Conservation (phyloP, 2,113 vertebrate genomes). For the Neogale vison region DNA sequence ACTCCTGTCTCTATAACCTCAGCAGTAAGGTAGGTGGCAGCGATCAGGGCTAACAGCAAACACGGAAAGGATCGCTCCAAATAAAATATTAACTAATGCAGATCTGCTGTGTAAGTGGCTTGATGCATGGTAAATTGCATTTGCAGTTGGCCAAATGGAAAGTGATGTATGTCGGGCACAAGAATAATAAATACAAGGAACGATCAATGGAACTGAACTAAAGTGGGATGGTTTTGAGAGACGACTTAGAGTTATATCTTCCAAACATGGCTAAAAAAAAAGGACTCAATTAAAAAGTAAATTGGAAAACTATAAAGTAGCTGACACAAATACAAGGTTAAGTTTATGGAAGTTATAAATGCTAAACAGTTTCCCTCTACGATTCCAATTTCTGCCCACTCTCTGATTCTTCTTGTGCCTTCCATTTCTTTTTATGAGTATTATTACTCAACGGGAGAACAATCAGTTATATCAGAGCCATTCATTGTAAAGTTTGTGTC, state of each 20-base stretch:
- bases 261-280: slow-evolving; percentile 69
- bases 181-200: slow-evolving; percentile 76
- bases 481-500: slow-evolving; percentile 59
- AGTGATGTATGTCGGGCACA: slow-evolving; percentile 52
- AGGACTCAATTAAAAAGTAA: slow-evolving; percentile 81
- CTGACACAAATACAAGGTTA: slow-evolving; percentile 72
- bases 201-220: slow-evolving; percentile 65
- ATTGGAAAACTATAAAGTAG: slow-evolving; percentile 79
- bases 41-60: slow-evolving; percentile 42
- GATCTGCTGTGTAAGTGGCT: slow-evolving; percentile 44
- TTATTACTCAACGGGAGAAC: slow-evolving; percentile 55
- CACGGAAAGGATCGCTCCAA: slow-evolving; percentile 27
- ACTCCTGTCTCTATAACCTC: slow-evolving; percentile 41
- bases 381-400: slow-evolving; percentile 69
- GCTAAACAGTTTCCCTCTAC: slow-evolving; percentile 69
- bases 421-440: slow-evolving; percentile 71
- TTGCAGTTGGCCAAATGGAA: slow-evolving; percentile 69
- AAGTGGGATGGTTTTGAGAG: slow-evolving; percentile 67
- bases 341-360: slow-evolving; percentile 79
- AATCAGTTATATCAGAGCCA: slow-evolving; percentile 67
- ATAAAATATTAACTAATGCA: slow-evolving; percentile 64
- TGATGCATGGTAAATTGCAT: slow-evolving; percentile 54
- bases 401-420: slow-evolving; percentile 48
- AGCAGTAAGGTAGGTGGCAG: slow-evolving; percentile 9
- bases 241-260: slow-evolving; percentile 67